Evolutionary conservation across 2,113 vertebrate genomes (phyloP).

Genomic region (Pteronura brasiliensis): DNA sequence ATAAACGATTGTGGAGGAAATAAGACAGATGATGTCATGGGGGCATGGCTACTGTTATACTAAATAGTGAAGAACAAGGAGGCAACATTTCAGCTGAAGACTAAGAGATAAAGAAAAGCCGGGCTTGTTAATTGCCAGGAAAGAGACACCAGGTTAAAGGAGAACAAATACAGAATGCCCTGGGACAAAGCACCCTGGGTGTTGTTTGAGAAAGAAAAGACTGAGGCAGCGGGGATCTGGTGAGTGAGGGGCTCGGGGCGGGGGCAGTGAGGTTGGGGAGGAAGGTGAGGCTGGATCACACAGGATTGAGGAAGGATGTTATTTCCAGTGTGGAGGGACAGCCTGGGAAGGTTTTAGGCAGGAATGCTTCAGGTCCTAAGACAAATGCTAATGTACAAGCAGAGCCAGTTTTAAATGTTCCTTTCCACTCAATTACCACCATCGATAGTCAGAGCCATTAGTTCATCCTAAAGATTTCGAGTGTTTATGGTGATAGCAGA

Average conservation of each 20-base stretch:
- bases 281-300: accelerated
- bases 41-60: background rate
- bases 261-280: background rate
- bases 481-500: conserved; percentile 62
- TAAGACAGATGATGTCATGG: background rate
- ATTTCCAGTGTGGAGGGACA: background rate
- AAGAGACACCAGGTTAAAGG: background rate
- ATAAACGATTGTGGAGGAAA: background rate
- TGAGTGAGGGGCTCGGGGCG: background rate
- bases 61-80: background rate
- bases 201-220: background rate
- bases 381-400: background rate
- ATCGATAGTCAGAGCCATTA: conserved; percentile 66
- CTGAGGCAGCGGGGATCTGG: background rate
- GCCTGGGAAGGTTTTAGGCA: background rate
- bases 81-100: background rate
- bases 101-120: background rate
- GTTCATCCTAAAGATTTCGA: conserved; percentile 70
- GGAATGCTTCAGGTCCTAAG: background rate
- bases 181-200: background rate
- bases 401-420: conserved; percentile 57
- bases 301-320: background rate
- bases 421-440: conserved; percentile 66
- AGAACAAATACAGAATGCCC: background rate
- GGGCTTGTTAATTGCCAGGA: background rate